Percentiles rank a stretch among this genome's conserved stretches.
Conservation (phyloP, 1,140 invertebrate genomes). For the Pissodes strobi region DNA sequence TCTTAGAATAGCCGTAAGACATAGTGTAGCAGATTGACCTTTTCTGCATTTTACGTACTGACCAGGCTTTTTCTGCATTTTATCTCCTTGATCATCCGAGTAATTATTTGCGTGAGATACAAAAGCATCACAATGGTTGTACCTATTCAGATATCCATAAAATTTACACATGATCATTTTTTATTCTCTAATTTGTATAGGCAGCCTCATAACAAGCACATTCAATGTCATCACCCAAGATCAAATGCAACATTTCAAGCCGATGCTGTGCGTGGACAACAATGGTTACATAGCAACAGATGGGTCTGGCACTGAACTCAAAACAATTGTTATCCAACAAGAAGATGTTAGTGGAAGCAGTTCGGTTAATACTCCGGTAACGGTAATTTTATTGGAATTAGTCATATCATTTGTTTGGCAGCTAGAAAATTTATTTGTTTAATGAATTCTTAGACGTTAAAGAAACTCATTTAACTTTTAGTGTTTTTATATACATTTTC, state of each 20-base stretch:
- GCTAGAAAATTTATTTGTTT: background rate
- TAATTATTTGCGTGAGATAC: too few relatives aligned
- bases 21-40: too few relatives aligned
- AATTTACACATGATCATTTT: too few relatives aligned
- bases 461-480: too few relatives aligned
- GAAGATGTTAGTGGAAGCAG: constrained; percentile 45
- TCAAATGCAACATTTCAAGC: constrained; percentile 79
- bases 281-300: constrained; percentile 76
- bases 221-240: constrained; percentile 86
- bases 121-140: too few relatives aligned
- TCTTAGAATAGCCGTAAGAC: too few relatives aligned
- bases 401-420: constrained; percentile 4
- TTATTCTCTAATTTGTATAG: constrained; percentile 9
- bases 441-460: too few relatives aligned
- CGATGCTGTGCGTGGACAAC: constrained; percentile 81
- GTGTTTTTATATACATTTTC: too few relatives aligned
- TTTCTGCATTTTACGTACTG: too few relatives aligned
- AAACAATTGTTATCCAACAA: constrained; percentile 77
- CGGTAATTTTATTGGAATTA: constrained; percentile 19
- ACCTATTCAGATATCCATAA: too few relatives aligned
- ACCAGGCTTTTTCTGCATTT: too few relatives aligned
- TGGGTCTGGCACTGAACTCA: constrained; percentile 70
- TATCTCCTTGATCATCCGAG: too few relatives aligned
- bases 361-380: constrained; percentile 38
- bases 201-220: constrained; percentile 67